Evolutionary conservation across 2,797 vertebrate genomes (phyloP).

Genomic region (Cynopterus sphinx): DNA sequence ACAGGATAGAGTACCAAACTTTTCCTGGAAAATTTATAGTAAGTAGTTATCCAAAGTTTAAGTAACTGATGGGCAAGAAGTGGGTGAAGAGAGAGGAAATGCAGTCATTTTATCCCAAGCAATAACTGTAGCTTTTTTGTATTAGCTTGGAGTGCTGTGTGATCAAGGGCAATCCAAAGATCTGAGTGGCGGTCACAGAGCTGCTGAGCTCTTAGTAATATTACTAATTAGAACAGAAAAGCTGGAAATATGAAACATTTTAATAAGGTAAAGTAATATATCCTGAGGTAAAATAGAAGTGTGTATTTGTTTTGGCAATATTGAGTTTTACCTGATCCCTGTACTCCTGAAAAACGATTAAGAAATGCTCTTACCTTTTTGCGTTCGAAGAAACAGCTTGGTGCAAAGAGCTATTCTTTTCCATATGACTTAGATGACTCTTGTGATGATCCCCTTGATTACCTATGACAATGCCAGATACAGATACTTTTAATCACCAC

Average conservation of each 20-base stretch:
- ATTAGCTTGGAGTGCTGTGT: neutral
- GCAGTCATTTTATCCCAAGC: neutral
- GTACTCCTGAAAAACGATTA: neutral
- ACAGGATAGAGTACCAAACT: neutral
- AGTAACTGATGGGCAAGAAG: neutral
- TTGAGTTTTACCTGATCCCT: neutral
- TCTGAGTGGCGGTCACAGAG: neutral
- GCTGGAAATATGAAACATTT: neutral
- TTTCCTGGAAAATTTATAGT: neutral
- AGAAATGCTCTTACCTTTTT: neutral
- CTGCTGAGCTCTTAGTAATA: neutral
- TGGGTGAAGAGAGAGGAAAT: neutral
- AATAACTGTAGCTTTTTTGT: neutral
- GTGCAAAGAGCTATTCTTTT: neutral
- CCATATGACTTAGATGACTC: neutral
- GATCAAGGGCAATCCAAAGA: neutral
- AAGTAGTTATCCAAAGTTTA: neutral
- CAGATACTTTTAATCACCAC: neutral
- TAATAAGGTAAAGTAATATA: neutral
- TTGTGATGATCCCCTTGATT: neutral
- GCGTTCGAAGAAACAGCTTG: neutral
- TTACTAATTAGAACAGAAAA: neutral
- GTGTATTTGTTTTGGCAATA: neutral
- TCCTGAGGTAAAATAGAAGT: neutral
- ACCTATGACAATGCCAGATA: neutral